A percentile compares a stretch with the other conserved stretches of the same genome.
phyloP scores from a whole-genome alignment of 2,113 vertebrate species.

The Cyanoliseus patagonus region DNA sequence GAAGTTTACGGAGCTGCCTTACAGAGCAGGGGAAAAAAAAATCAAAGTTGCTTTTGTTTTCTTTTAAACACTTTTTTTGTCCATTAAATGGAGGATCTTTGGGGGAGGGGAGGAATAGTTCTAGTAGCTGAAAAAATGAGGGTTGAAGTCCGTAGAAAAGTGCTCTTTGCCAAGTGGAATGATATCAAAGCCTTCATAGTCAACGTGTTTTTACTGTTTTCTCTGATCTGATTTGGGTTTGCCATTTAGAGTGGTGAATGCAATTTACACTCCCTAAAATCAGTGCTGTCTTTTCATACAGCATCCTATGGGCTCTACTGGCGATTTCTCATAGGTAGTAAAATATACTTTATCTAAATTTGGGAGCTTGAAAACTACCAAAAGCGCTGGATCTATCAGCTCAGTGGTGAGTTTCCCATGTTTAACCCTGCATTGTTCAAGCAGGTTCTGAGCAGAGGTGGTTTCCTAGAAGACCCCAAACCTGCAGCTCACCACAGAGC shows the following conservation, averaged over 20 bases:
- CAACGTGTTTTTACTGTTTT: neutral
- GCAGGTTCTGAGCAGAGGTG: neutral
- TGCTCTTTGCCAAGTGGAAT: neutral
- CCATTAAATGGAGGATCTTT: neutral
- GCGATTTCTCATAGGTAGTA: neutral
- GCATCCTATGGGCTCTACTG: neutral
- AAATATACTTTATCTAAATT: neutral
- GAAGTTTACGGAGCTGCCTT: conserved; percentile 21
- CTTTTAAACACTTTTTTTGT: neutral
- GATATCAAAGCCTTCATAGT: neutral
- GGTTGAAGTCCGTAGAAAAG: neutral
- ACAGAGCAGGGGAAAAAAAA: neutral
- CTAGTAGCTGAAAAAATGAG: neutral
- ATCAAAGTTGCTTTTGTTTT: conserved; percentile 28
- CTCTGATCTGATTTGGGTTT: neutral
- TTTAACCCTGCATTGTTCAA: neutral
- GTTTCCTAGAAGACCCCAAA: neutral
- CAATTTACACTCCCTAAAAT: neutral
- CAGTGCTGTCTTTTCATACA: neutral
- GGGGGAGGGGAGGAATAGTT: neutral
- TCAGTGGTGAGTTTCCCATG: neutral
- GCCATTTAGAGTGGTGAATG: neutral
- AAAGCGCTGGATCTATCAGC: neutral
- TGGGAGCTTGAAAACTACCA: neutral
- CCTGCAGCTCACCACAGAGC: neutral